Conservation (phyloP, 2,888 invertebrate species). For the Bhutanitis thaidina region DNA sequence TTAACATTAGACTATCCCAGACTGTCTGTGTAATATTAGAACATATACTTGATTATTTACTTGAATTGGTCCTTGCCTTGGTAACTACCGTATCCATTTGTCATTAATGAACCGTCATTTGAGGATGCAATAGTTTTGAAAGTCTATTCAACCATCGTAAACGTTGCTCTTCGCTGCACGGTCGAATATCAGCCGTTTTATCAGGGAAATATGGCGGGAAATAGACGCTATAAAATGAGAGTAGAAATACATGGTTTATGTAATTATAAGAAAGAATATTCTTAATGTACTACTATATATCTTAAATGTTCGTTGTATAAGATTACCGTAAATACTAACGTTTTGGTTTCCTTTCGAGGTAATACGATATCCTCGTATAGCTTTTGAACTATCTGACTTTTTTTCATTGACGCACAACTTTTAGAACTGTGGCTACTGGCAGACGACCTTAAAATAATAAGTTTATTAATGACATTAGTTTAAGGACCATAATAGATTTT, state of each 20-base stretch:
- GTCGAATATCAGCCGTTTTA: slow-evolving; percentile 35
- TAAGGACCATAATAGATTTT: no score
- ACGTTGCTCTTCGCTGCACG: slow-evolving; percentile 51
- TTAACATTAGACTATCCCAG: no score
- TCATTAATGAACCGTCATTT: neutral
- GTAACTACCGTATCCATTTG: no score
- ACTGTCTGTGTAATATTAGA: no score
- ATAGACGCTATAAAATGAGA: slow-evolving; percentile 29
- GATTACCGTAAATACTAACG: slow-evolving; percentile 36
- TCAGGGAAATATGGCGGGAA: slow-evolving; percentile 53
- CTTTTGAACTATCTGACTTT: slow-evolving; percentile 36
- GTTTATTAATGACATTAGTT: neutral
- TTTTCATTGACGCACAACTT: slow-evolving; percentile 36
- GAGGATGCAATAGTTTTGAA: slow-evolving; percentile 39
- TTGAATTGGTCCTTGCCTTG: no score
- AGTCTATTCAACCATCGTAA: slow-evolving; percentile 59
- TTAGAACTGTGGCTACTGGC: slow-evolving; percentile 36
- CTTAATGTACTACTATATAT: no score
- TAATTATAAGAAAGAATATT: no score
- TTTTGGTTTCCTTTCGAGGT: slow-evolving; percentile 36
- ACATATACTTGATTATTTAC: no score
- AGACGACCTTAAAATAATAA: slow-evolving; percentile 34
- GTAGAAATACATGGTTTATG: neutral
- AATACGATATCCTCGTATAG: slow-evolving; percentile 49
- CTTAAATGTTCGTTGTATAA: neutral